phyloP scores from a whole-genome alignment of 2,888 invertebrate species.

The Leptinotarsa tumamoca region DNA sequence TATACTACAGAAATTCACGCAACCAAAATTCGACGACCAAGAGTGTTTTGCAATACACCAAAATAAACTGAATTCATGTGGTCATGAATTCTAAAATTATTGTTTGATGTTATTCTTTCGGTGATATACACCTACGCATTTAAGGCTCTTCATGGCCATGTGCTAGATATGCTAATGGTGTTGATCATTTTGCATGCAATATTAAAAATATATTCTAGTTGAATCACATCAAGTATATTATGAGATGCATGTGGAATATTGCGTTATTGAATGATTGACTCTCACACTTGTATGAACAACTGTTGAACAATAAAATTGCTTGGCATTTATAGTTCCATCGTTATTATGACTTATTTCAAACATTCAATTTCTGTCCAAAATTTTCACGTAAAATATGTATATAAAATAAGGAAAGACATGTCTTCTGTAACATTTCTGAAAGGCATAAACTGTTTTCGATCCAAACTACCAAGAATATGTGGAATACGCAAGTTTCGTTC shows the following conservation, averaged over 20 bases:
- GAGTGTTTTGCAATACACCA: background rate
- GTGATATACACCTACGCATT: constrained; percentile 3
- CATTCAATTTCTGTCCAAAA: constrained; percentile 49
- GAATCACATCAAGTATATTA: too few relatives aligned
- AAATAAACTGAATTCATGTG: constrained; percentile 16
- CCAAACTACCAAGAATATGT: constrained; percentile 43
- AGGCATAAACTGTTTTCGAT: constrained; percentile 47
- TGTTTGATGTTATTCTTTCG: constrained; percentile 7
- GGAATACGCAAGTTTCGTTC: constrained; percentile 46
- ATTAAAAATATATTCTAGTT: background rate
- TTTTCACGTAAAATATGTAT: constrained; percentile 44
- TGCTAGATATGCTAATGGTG: background rate
- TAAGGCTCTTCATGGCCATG: constrained; percentile 1
- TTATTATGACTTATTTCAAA: too few relatives aligned
- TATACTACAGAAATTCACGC: constrained; percentile 6
- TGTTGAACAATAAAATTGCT: too few relatives aligned
- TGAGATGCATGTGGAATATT: too few relatives aligned
- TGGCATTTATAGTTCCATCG: too few relatives aligned
- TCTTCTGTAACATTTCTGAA: constrained; percentile 45
- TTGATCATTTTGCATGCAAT: constrained; percentile 9
- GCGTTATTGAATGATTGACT: too few relatives aligned
- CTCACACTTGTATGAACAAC: too few relatives aligned
- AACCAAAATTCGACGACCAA: background rate
- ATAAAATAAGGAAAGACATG: constrained; percentile 45
- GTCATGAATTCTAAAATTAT: constrained; percentile 1